Conservation (phyloP, 2,797 vertebrate species). For the Oreochromis grahami region DNA sequence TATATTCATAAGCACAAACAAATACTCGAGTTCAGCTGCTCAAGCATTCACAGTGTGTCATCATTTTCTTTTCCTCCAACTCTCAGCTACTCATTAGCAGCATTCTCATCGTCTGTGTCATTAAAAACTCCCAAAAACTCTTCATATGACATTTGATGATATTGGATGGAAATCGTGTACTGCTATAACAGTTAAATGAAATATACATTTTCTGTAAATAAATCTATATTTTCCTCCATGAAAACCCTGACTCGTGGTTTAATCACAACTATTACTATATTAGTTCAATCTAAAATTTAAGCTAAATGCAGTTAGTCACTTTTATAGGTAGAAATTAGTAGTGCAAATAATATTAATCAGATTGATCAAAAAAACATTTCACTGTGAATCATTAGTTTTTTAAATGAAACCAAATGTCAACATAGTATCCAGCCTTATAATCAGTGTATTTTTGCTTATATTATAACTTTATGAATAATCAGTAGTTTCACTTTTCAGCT, state of each 20-base stretch:
- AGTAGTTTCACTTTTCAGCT: neutral
- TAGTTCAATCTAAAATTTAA: neutral
- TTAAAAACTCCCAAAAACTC: neutral
- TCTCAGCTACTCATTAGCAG: neutral
- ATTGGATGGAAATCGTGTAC: neutral
- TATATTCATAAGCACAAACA: conserved; percentile 5
- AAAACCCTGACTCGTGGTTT: neutral
- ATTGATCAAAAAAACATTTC: neutral
- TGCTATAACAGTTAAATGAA: neutral
- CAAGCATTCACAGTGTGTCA: neutral
- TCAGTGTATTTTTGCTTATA: neutral
- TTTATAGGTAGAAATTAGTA: neutral
- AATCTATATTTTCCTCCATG: conserved; percentile 6
- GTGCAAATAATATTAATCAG: neutral
- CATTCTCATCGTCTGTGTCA: neutral
- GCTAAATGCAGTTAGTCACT: neutral
- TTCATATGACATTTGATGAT: neutral
- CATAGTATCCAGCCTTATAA: neutral
- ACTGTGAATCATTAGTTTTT: neutral
- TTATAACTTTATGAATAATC: neutral
- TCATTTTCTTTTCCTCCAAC: neutral
- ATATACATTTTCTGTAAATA: conserved; percentile 39
- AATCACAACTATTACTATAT: neutral
- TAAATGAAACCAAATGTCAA: neutral
- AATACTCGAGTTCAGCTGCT: neutral